These are phyloP conservation scores for Blastomussa wellsi DNA, from an alignment of 92 coral and sea anemone genomes.

Conservation along the genomic window DNA sequence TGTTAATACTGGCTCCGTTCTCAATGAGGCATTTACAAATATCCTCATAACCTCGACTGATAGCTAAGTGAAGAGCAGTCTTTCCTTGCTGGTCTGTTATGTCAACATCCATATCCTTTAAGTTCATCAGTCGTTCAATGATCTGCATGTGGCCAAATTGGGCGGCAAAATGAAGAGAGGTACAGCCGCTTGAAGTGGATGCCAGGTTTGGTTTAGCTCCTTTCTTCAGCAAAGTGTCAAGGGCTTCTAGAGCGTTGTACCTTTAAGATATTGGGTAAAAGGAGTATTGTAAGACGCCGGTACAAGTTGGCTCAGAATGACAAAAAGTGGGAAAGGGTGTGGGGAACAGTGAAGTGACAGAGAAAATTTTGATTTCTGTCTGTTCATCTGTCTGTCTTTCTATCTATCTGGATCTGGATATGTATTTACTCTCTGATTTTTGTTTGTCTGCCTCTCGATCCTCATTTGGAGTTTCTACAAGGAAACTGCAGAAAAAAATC, in stretches of 20 bases:
- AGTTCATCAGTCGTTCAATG: conserved; percentile 44
- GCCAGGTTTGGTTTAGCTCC: conserved; percentile 44
- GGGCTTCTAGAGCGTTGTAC: conserved; percentile 14
- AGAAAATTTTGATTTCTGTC: too few species aligned
- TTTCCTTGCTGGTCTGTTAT: conserved; percentile 57
- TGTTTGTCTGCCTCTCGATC: too few species aligned
- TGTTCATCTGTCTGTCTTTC: too few species aligned
- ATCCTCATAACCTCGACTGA: conserved; percentile 54
- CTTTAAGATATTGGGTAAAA: too few species aligned
- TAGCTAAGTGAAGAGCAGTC: conserved; percentile 74
- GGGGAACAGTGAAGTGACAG: too few species aligned
- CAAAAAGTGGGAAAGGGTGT: too few species aligned
- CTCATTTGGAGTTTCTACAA: too few species aligned
- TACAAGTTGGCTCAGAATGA: too few species aligned
- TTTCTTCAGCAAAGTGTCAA: conserved; percentile 19
- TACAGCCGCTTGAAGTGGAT: conserved; percentile 20
- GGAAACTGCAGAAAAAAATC: too few species aligned
- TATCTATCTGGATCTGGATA: too few species aligned
- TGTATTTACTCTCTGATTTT: too few species aligned
- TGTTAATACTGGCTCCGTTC: conserved; percentile 40
- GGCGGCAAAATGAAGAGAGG: conserved; percentile 55
- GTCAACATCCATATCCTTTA: conserved; percentile 32
- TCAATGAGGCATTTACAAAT: conserved; percentile 50
- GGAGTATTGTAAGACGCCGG: too few species aligned
- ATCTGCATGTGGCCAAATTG: conserved; percentile 55